A percentile compares a stretch with the other conserved stretches of the same genome.
Evolutionary conservation across 2,888 invertebrate species (phyloP).

Genomic region (Trileptium ribeirensis): DNA sequence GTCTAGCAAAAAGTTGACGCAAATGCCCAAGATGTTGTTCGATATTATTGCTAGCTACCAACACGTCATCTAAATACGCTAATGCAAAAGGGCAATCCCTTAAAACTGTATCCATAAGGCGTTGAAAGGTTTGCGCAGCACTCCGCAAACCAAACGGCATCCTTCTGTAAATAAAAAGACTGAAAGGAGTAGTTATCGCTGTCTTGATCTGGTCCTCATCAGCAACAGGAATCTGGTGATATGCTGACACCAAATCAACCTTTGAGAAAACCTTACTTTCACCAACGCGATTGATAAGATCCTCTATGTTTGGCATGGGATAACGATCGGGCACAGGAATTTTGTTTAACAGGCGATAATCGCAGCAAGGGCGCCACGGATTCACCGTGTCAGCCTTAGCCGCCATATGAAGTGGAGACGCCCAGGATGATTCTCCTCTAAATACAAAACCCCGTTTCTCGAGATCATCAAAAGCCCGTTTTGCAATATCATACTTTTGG

Average conservation of each 20-base stretch:
- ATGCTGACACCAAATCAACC: not conserved
- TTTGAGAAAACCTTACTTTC: not conserved
- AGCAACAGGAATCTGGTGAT: conserved; percentile 4
- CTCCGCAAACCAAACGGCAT: conserved; percentile 3
- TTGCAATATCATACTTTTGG: too few relatives aligned
- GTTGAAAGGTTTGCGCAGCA: conserved; percentile 13
- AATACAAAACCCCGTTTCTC: too few relatives aligned
- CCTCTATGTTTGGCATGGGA: not conserved
- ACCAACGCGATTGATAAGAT: not conserved
- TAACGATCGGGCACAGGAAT: not conserved
- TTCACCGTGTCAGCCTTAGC: not conserved
- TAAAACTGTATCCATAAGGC: not conserved
- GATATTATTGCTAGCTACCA: not conserved
- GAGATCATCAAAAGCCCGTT: too few relatives aligned
- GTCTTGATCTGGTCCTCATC: not conserved
- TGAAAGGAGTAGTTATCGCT: conserved; percentile 1
- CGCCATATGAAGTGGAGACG: conserved; percentile 5
- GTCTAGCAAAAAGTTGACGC: not conserved
- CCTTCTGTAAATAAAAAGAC: not conserved
- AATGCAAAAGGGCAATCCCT: not conserved
- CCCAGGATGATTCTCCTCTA: conserved; percentile 11
- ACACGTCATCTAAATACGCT: not conserved
- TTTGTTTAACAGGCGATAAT: not conserved
- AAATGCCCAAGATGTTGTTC: conserved; percentile 1
- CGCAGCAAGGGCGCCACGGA: not conserved